Evolutionary conservation across 2,888 invertebrate species (phyloP).

Genomic region (Andrena minutula): DNA sequence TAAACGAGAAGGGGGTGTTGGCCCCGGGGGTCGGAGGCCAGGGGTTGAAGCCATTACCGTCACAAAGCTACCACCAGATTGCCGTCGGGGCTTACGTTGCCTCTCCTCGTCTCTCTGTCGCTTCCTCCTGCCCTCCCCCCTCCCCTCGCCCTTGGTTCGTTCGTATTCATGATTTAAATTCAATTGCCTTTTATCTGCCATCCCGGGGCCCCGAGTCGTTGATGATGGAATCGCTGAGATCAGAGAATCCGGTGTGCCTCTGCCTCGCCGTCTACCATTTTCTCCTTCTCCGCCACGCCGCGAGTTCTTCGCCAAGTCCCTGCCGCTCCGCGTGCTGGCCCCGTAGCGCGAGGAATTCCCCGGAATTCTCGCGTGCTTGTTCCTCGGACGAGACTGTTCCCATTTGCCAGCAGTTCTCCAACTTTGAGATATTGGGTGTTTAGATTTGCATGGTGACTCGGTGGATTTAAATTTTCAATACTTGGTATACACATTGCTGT

Average conservation of each 20-base stretch:
- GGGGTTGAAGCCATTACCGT: constrained; percentile 83
- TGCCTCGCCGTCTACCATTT: constrained; percentile 26
- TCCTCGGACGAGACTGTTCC: background rate
- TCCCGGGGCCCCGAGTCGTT: constrained; percentile 78
- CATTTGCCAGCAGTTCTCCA: background rate
- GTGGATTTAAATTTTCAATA: too few species aligned
- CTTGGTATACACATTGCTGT: too few species aligned
- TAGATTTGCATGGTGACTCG: too few species aligned
- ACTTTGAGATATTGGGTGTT: too few species aligned
- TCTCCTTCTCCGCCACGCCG: constrained; percentile 18
- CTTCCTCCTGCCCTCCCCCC: constrained; percentile 16
- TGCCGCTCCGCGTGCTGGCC: background rate
- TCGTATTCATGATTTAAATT: constrained; percentile 85
- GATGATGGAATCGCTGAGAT: constrained; percentile 80
- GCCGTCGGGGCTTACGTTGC: constrained; percentile 81
- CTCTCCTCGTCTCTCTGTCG: constrained; percentile 52
- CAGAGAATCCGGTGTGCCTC: constrained; percentile 72
- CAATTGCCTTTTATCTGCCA: constrained; percentile 84
- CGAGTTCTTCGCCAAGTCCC: background rate
- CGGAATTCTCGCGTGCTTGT: background rate
- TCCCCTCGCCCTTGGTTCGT: constrained; percentile 78
- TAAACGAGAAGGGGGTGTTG: constrained; percentile 73
- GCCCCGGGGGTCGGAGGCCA: constrained; percentile 72
- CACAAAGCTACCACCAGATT: constrained; percentile 85
- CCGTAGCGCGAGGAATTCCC: background rate